Base-by-base conservation (phyloP, 2,888 invertebrate species). In the Mesochorus sp. region DNA sequence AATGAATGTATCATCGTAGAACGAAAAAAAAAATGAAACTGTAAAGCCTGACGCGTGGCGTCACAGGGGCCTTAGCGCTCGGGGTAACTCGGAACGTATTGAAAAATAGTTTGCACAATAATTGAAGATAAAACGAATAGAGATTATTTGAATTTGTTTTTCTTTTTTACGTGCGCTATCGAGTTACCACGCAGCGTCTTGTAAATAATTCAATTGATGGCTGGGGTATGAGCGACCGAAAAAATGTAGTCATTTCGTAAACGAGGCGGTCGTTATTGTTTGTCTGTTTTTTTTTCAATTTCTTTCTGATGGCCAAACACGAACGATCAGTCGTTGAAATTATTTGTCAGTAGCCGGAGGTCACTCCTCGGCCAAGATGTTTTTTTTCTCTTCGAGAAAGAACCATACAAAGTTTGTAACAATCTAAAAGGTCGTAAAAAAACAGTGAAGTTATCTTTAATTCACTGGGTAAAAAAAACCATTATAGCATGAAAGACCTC, bases 1-100 rank as follows among this genome's bases (percentile, higher is more conserved):
- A 44, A 76, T 67, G 72, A 78, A 77, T 68, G 74, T 64, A 62
- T 28, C 24, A 68, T 71, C 57, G 64, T 39, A 42, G 10, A 59
- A 37, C 53, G 19, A 37, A 67, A 67, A 24, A 5, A 64, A 71
- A 47, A 64, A 59, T 44, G 67, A 73, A 67, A 80, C 64, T 59
- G 72, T 70, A 76, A 78, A 77, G 80, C 81, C 80, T 81, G 81
- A 77, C 73, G 80, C 76, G 61, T 64, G 64, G 80, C 80, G 81
- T 81, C 72, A 77, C 67, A 80, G 83, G 83, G 83, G 83, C 83
- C 83, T 84, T 84, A 84, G 72, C 82, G 80, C 76, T 73, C 75
- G 75, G 39, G 80, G 81, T 80, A 70, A 72, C 76, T 81, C 67
- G 71, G n/a, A 78, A 61, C 37, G 37, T 28, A 26, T 68, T 39